Conservation (phyloP, 1,140 invertebrate species). For the Drosophila willistoni region DNA sequence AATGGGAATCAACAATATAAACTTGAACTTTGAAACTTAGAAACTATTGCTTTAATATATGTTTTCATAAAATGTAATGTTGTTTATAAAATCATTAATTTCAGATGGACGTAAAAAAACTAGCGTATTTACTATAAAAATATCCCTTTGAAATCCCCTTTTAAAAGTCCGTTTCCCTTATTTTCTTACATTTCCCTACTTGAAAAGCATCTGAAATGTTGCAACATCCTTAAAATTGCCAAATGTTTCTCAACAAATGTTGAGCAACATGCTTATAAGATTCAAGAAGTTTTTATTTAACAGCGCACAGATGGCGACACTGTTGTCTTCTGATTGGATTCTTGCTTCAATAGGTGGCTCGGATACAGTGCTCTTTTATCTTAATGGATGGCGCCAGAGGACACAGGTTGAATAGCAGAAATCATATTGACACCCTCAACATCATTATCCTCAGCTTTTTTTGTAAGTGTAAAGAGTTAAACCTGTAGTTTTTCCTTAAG, state of each 20-base stretch:
- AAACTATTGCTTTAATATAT: too few species aligned
- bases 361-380: neutral
- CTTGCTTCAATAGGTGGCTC: neutral
- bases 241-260: conserved; percentile 11
- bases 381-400: neutral
- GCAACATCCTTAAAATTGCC: neutral
- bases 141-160: neutral
- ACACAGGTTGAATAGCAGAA: too few species aligned
- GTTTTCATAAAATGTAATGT: too few species aligned
- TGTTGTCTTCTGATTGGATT: neutral
- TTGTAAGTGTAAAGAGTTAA: too few species aligned
- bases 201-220: neutral
- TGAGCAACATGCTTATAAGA: conserved; percentile 7
- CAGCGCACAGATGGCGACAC: neutral
- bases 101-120: neutral
- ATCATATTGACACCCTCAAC: too few species aligned
- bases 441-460: too few species aligned
- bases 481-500: too few species aligned
- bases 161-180: neutral
- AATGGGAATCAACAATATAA: too few species aligned
- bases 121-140: neutral
- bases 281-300: neutral
- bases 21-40: too few species aligned
- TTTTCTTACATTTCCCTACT: neutral
- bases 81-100: neutral